Conservation (phyloP, 2,113 vertebrate genomes). For the Ariopsis seemanni region DNA sequence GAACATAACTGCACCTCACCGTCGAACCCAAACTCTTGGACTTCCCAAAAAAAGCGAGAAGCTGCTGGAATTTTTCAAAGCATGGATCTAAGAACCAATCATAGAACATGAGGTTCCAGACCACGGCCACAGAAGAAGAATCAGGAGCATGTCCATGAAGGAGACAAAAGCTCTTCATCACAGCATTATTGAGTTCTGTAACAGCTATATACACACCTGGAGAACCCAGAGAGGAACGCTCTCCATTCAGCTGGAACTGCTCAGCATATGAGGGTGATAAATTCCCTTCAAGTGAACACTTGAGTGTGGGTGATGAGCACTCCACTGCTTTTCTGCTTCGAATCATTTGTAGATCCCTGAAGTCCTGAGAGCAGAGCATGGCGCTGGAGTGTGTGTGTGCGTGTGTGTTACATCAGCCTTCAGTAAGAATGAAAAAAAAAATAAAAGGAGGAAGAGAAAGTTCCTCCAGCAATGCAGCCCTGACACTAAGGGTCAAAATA, state of each 20-base stretch:
- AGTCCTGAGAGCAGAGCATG: background rate
- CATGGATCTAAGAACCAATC: background rate
- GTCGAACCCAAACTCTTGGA: background rate
- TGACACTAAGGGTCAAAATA: slow-evolving; percentile 25
- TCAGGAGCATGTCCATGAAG: background rate
- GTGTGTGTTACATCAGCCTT: slow-evolving; percentile 50
- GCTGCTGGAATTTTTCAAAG: background rate
- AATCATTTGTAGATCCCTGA: background rate
- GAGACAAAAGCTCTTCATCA: slow-evolving; percentile 14
- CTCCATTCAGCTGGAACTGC: background rate
- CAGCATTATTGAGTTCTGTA: background rate
- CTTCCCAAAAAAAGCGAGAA: background rate
- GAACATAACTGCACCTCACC: background rate
- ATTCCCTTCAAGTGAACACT: slow-evolving; percentile 5
- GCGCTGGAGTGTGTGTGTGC: background rate
- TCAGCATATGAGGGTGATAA: background rate
- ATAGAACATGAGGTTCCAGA: background rate
- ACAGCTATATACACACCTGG: background rate
- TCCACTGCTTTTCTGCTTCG: background rate
- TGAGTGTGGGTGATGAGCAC: background rate
- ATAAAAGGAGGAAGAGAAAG: slow-evolving; percentile 49
- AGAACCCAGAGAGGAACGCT: background rate
- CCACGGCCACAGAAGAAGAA: background rate
- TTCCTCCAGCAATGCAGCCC: slow-evolving; percentile 67
- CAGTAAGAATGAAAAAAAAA: slow-evolving; percentile 63